A percentile compares a stretch with the other conserved stretches of the same genome.
phyloP scores from a whole-genome alignment of 2,113 vertebrate species.

The Anas platyrhynchos region DNA sequence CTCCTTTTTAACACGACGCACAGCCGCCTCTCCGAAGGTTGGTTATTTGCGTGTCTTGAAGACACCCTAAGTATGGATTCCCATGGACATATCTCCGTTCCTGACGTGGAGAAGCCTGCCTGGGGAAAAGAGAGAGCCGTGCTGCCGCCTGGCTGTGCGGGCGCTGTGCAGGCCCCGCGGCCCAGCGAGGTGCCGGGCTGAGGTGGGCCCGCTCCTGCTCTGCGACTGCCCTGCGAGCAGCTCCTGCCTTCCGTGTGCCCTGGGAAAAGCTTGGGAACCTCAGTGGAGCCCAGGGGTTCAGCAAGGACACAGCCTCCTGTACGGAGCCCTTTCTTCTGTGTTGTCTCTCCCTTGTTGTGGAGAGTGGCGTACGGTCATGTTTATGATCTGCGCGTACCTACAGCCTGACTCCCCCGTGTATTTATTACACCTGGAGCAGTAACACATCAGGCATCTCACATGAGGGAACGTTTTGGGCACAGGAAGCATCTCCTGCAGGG shows the following conservation, averaged over 20 bases:
- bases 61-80: neutral
- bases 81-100: neutral
- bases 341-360: neutral
- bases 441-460: rapidly evolving
- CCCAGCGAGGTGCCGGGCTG: too few species aligned
- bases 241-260: too few species aligned
- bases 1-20: neutral
- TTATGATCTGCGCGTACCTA: neutral
- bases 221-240: too few species aligned
- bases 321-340: neutral
- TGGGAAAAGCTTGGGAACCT: too few species aligned
- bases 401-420: neutral
- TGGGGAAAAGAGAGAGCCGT: neutral
- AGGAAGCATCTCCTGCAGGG: neutral
- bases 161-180: too few species aligned
- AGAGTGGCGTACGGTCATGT: neutral
- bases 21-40: neutral
- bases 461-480: rapidly evolving
- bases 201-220: too few species aligned
- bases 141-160: too few species aligned
- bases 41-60: neutral
- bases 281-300: neutral
- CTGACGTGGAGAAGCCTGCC: neutral
- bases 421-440: neutral
- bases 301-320: rapidly evolving